Evolutionary conservation across 2,113 vertebrate species (phyloP), one percentile per base, ranked within the genome.

Genomic region (Cyanistes caeruleus): DNA sequence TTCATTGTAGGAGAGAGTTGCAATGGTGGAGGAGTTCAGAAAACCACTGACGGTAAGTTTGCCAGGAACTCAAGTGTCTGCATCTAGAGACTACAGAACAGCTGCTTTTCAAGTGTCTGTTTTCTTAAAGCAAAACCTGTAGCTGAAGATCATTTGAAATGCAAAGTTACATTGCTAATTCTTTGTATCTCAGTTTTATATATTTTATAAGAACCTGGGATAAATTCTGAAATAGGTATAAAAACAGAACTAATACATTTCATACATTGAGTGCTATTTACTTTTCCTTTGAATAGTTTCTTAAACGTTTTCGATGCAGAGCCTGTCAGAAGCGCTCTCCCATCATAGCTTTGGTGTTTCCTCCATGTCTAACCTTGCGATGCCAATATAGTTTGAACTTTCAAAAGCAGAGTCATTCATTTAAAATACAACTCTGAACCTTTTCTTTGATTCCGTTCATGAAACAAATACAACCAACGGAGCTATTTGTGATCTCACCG

Each of bases 181-280:
- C 97, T 98, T 98, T 98, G 97, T 98, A 98, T 98, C 97, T 98
- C 98, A 96, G 98, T 98, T 98, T 98, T 98, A 98, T 98, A 98
- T 98, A 96, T 98, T 98, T 98, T 98, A 97, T 98, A 98, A 98
- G 97, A 98, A 97, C 96, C 97, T 98, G 97, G 97, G 97, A 98
- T 98, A 97, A 97, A 98, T 97, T 97, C 98, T 97, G 96, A 97
- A 97, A 95, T 94, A 98, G 82, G 90, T 97, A 97, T 96, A 97
- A 97, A 98, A 96, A 51, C 83, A 86, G 96, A 94, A 97, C 91
- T 93, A 94, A 95, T 63, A 81, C 89, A 27, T 97, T 97, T 97
- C 96, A 97, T 97, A 95, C 94, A 55, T 93, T 92, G 79, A 84
- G 96, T 96, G 95, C 95, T 96, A n/a, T 96, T 95, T 90, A 43